Evolutionary conservation across 2,113 vertebrate species (phyloP).

Genomic region (Apistogramma diplotaenia): DNA sequence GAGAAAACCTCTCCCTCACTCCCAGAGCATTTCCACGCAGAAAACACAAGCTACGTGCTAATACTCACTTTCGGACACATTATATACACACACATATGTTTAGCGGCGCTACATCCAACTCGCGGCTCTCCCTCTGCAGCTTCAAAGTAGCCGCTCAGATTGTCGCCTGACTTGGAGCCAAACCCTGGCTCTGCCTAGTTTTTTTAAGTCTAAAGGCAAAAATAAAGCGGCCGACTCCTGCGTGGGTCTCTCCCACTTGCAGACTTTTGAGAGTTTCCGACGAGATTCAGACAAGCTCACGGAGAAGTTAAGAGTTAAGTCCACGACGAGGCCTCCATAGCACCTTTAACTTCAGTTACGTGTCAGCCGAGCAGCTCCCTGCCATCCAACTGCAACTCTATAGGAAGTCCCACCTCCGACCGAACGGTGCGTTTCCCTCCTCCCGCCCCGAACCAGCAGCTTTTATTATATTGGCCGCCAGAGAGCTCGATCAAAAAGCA

Average conservation of each 20-base stretch:
- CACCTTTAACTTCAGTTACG: conserved; percentile 78
- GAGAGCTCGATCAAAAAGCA: conserved; percentile 45
- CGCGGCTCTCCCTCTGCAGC: neutral
- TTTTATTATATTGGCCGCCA: conserved; percentile 43
- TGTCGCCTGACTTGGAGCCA: conserved; percentile 25
- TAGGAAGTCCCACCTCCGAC: conserved; percentile 77
- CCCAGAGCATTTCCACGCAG: conserved; percentile 42
- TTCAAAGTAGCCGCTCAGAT: conserved; percentile 54
- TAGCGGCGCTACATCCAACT: neutral
- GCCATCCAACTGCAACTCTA: conserved; percentile 52
- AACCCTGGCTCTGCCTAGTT: neutral
- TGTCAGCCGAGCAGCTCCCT: conserved; percentile 67
- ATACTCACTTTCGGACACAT: neutral
- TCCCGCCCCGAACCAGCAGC: conserved; percentile 23
- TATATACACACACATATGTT: neutral
- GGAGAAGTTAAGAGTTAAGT: neutral
- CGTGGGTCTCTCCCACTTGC: no score
- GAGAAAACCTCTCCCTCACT: conserved; percentile 12
- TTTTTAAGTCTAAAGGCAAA: neutral
- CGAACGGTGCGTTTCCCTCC: neutral
- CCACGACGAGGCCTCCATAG: conserved; percentile 48
- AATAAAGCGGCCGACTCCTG: neutral
- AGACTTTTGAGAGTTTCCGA: neutral
- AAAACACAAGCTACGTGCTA: neutral
- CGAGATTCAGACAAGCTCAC: neutral